Base-by-base conservation (phyloP, 2,113 vertebrate genomes). In the Plestiodon gilberti region DNA sequence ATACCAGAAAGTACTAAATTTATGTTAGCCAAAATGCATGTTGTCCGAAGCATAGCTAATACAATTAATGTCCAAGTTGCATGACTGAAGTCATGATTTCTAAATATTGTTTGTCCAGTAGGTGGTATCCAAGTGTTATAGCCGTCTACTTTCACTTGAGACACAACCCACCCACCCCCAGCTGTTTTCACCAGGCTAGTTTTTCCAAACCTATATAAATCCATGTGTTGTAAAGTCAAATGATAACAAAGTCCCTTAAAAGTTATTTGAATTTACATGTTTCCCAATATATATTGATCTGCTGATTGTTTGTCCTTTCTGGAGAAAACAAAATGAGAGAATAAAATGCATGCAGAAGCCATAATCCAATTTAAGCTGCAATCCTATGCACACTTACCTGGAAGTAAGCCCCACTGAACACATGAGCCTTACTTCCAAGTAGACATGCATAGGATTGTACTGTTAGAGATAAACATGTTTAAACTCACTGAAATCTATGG, bases 121-220 rank as follows among this genome's bases (percentile, higher is more conserved):
- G 96, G 92, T 95, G 96, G 96, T 88, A 95, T 90, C 84, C n/a
- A 69, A 94, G 89, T n/a, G 79, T 89, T 74, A 78, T 0, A 83
- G 1, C 33, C 75, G 0, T 0, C 22, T 73, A n/a, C 76, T 85
- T 71, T 71, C 55, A 74, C 74, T 62, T 73, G 40, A 11, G 74
- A 52, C 79, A 88, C 73, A 85, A 85, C 43, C 74, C 83, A 86
- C 81, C 76, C 77, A 85, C 88, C 1, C 0, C 30, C 70, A 0
- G 67, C 70, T 87, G 55, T 64, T 90, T 88, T 89, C 82, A 87
- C 0, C 4, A 74, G 89, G 48, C 0, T 7, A 88, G 64, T 77
- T 87, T 91, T 78, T 70, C 79, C 71, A 85, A 88, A 71, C 70
- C 74, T 75, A 57, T 1, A 0, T 71, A 69, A 88, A 52, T 89